Evolutionary conservation across 2,113 vertebrate genomes (phyloP), one percentile per base, ranked within the genome.

Genomic region (Amblyornis subalaris): DNA sequence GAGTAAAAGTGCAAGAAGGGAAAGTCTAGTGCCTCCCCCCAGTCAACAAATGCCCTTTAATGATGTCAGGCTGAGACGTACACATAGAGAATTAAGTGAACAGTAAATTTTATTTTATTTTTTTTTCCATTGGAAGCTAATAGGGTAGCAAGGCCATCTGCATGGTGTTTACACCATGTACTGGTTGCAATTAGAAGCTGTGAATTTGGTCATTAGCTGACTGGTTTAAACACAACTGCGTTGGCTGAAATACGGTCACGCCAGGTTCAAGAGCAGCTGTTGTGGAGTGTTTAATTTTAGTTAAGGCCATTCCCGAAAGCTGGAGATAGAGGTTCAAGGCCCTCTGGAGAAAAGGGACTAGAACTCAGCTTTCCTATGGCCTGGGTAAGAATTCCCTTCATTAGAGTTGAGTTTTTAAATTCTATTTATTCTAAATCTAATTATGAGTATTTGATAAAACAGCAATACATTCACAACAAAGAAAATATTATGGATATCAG

Each of bases 121-220:
- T 18, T 67, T 33, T 75, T 89, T 65, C 25, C 71, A 88, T 91
- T 80, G 74, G 69, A 91, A 93, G 81, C 48, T 80, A 90, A 66
- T 15, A 69, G 74, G 58, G 50, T 48, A 87, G 73, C 40, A 82
- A 87, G 40, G 67, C 95, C 93, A 95, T 95, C 91, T 95, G 94
- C 75, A 83, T 47, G 51, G 25, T 86, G 95, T 93, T 95, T 95
- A 93, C 72, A 89, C 75, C 71, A 25, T 28, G 72, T 21, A 35
- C 90, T 88, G 93, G 47, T 33, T 95, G 94, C 89, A 95, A 79
- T 93, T 95, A 91, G 58, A 67, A 95, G 71, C 20, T 90, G 88
- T 88, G 79, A 81, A 91, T 94, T 90, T 88, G 88, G 88, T 95
- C 91, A 88, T 85, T 88, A 91, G 64, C 42, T 62, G 55, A 29